Evolutionary conservation across 2,888 invertebrate genomes (phyloP), one percentile per base, ranked within the genome.

Genomic region (Drosophila stalkeri): DNA sequence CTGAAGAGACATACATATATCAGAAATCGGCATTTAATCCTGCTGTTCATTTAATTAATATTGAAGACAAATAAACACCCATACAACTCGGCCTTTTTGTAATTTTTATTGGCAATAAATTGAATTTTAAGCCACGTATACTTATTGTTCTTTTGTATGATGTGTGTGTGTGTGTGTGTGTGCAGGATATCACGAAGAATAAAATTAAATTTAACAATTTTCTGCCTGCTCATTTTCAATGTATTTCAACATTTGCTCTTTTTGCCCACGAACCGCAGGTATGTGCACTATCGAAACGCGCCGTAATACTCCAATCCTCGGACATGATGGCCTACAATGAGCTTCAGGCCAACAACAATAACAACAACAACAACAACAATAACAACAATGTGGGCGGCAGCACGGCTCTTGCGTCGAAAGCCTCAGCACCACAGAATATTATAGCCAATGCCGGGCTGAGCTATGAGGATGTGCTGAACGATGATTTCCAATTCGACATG

Each of bases 401-500:
- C 72, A 89, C 90, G 39, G 80, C 87, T 35, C 75, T 81, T 68
- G 81, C 78, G 57, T 80, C 87, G 35, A 93, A 92, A 86, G 84
- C 91, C 16, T 79, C 85, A 7, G 82, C 86, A 37, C 85, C 88
- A 74, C 93, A 92, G 72, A 92, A 92, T 81, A 91, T 92, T 69
- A 89, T 93, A 65, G 91, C 91, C 65, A 94, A 94, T 66, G 91
- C 92, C 37, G 95, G 95, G 52, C 94, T 97, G 72, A 97, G 97
- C 84, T 97, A 97, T 92, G 97, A 97, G 92, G 97, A 97, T 93
- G 96, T 97, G 87, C 94, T 97, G 64, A 97, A 97, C 91, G 97
- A 97, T 91, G 96, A 96, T 93, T 97, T 97, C 93, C 95, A 96
- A 90, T 98, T 98, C 93, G 97, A 98, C 93, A 96, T 98, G 94